Evolutionary conservation across 2,113 vertebrate genomes (phyloP).

Genomic region (Myrmecophaga tridactyla): DNA sequence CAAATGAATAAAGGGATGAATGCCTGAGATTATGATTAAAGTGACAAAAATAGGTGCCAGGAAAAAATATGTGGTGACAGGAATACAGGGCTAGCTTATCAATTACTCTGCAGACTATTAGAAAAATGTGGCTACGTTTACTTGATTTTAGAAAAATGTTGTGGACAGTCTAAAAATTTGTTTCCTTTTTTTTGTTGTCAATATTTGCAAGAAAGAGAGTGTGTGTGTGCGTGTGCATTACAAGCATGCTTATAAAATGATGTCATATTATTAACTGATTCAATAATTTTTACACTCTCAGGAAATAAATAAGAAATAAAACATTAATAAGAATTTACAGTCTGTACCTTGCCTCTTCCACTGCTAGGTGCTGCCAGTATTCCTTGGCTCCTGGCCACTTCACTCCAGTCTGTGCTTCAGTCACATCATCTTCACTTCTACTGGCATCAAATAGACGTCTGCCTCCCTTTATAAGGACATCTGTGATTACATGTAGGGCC

Average conservation of each 20-base stretch:
- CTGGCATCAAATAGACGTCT: neutral
- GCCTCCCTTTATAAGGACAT: neutral
- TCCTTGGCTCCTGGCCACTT: too few relatives aligned
- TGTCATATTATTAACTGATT: neutral
- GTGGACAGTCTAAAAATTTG: neutral
- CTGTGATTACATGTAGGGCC: neutral
- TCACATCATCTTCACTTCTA: neutral
- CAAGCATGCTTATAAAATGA: neutral
- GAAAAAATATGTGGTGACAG: neutral
- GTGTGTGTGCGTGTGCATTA: neutral
- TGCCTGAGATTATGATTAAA: neutral
- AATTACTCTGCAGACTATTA: neutral
- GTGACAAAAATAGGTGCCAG: neutral
- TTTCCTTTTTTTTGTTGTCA: neutral
- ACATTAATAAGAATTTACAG: neutral
- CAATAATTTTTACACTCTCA: neutral
- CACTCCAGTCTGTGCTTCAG: neutral
- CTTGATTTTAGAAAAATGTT: neutral
- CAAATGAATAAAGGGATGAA: neutral
- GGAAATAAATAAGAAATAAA: neutral
- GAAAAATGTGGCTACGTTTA: neutral
- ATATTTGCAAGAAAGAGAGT: neutral
- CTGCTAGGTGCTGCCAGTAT: neutral
- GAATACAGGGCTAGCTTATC: neutral
- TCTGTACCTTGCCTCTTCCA: neutral